Evolutionary conservation across 2,797 vertebrate genomes (phyloP), one percentile per base, ranked within the genome.

Genomic region (Anisognathus igniventris): DNA sequence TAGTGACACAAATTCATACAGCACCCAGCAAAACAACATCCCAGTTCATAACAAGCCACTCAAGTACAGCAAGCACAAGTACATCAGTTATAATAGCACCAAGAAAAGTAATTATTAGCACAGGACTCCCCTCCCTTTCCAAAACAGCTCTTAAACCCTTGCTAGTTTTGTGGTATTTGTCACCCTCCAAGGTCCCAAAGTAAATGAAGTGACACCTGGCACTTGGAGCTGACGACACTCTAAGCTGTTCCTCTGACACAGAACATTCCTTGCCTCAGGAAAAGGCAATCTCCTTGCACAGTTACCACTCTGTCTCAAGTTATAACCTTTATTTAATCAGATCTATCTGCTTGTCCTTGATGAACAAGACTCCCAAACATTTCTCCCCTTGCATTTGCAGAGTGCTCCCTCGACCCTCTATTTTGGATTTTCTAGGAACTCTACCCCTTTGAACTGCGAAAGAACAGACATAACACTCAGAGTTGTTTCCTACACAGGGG

Each of bases 221-320:
- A 17, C 78, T 77, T 60, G 24, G 73, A 37, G 40, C 25, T 90
- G 68, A 51, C 25, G 31, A 88, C 50, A 33, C 6, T 54, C 44
- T 1, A 3, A 4, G 7, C 70, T 48, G 11, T 60, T 93, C 20
- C 5, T 86, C 39, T 68, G 48, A 84, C 75, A 91, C n/a, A 62
- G 91, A 95, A 93, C 88, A 91, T 28, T 68, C 90, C 74, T 83
- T 83, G 91, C 90, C 86, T 58, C 47, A 92, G 86, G 92, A 95
- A 93, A 95, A 95, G 42, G 56, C 66, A 53, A 85, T 81, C 70
- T 71, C 79, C 76, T 45, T 79, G 70, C 70, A 86, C 42, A 44
- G 68, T 56, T 79, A 61, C 48, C 80, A 85, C 76, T 60, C 40
- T 37, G 54, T 66, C 84, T 94, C 64, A 66, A 77, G 73, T 77